Percentiles rank a stretch among this genome's conserved stretches.
phyloP scores from a whole-genome alignment of 2,797 vertebrate species.

The Odontamblyopus lacepedii region DNA sequence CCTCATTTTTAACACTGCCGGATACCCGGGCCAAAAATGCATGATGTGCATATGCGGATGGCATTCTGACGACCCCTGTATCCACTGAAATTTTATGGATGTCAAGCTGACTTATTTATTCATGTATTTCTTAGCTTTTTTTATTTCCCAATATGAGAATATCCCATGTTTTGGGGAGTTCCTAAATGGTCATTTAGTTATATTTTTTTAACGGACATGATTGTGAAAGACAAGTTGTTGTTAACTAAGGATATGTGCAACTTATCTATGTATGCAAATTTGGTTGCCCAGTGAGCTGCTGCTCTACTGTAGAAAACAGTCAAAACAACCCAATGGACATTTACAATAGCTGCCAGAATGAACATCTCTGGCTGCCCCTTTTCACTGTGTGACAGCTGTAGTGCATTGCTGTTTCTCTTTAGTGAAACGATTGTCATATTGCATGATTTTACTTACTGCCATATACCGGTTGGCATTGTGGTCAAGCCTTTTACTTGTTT shows the following conservation, averaged over 20 bases:
- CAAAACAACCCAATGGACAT: constrained; percentile 59
- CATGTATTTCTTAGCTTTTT: constrained; percentile 72
- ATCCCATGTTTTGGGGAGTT: constrained; percentile 64
- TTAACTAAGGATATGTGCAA: constrained; percentile 56
- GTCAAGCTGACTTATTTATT: constrained; percentile 78
- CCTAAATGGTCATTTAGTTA: constrained; percentile 68
- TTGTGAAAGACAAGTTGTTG: constrained; percentile 51
- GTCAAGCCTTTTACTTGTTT: constrained; percentile 65
- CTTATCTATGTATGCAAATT: constrained; percentile 75
- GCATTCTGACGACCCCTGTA: constrained; percentile 57
- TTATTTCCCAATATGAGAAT: constrained; percentile 65
- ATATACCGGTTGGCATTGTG: constrained; percentile 70
- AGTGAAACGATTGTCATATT: constrained; percentile 75
- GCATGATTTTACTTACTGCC: constrained; percentile 81
- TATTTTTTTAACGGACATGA: constrained; percentile 74
- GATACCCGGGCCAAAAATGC: constrained; percentile 58
- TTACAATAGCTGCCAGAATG: constrained; percentile 52
- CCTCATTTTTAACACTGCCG: constrained; percentile 69
- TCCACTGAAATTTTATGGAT: constrained; percentile 67
- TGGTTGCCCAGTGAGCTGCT: constrained; percentile 59
- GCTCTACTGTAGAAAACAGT: constrained; percentile 53
- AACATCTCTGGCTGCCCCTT: constrained; percentile 59
- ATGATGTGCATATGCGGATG: constrained; percentile 63
- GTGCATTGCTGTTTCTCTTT: constrained; percentile 70
- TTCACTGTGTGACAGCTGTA: constrained; percentile 68